A percentile compares a stretch with the other conserved stretches of the same genome.
phyloP scores from a whole-genome alignment of 2,797 vertebrate species.

The Lacerta bilineata region DNA sequence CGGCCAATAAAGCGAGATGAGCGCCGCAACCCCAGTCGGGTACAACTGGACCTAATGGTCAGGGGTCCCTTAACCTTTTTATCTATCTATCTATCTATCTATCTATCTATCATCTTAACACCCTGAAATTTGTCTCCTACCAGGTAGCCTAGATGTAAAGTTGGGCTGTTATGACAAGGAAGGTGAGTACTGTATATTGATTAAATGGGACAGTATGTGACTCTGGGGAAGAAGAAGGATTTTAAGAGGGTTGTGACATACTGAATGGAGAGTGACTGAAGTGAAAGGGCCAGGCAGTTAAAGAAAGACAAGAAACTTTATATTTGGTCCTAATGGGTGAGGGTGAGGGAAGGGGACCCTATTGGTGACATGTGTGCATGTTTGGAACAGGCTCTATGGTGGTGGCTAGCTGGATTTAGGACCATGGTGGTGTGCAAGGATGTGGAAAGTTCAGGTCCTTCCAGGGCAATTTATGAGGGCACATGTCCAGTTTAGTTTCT shows the following conservation, averaged over 20 bases:
- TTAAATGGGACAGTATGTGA: background rate
- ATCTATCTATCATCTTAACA: background rate
- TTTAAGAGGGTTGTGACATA: background rate
- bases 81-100: too few relatives aligned
- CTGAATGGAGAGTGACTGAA: background rate
- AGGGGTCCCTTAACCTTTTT: too few relatives aligned
- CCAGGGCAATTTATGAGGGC: background rate
- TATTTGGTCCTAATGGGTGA: background rate
- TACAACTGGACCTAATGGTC: too few relatives aligned
- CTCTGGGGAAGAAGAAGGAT: background rate
- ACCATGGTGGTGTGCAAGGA: too few relatives aligned
- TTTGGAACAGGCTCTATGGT: background rate
- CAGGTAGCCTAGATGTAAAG: background rate
- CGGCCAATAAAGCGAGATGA: too few relatives aligned
- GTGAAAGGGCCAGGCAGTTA: background rate
- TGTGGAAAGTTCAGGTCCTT: background rate
- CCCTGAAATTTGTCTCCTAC: background rate
- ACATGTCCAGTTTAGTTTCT: background rate
- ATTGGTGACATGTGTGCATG: background rate
- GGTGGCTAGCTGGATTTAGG: background rate
- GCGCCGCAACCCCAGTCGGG: too few relatives aligned
- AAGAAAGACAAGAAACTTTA: background rate
- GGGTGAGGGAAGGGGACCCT: too few relatives aligned
- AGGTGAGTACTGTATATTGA: background rate
- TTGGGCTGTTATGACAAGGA: background rate